Base-by-base conservation (phyloP, 1,140 invertebrate species). In the Rhagoletis zephyria region DNA sequence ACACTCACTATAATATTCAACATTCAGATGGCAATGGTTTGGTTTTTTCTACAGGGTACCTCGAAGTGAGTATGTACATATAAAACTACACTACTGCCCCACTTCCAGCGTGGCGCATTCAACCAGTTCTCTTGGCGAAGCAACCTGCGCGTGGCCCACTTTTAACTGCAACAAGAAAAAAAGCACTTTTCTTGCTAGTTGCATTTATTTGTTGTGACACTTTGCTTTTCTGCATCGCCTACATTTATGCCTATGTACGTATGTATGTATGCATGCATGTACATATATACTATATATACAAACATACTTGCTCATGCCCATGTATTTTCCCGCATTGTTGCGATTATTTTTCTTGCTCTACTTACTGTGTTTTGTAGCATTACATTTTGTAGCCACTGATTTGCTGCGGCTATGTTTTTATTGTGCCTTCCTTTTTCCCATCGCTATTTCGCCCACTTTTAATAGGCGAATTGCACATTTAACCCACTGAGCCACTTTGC, bases 321-420 rank as follows among this genome's bases (percentile, higher is more conserved):
- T 74, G 67, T 74, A 74, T 74, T 74, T 65, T 74, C 45, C 45
- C 74, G 74, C 74, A 81, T 81, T 81, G 74, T 81, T 81, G 74
- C 56, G 16, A 81, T 81, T 81, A 48, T 81, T 81, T 51, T 51
- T 7, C 74, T 81, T 81, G 48, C 74, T 81, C 74, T 81, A 81
- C 74, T 56, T 81, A 56, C n/a, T n/a, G 74, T 81, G 56, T 56
- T 56, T 56, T 19, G 7, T 77, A 77, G 45, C 45, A 70, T 70
- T 42, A 45, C 67, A 70, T 70, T 70, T 70, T 77, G 16, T 6
- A 19, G 74, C 48, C 56, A 7, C 56, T 77, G 42, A 70, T 16
- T 77, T 77, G n/a, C 19, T 77, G 74, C 42, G 12, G 16, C 4
- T 45, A 14, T n/a, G 12, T 30, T 30, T 30, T 30, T 30, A 30